These are phyloP conservation scores for Phortica magna DNA, from an alignment of 2,888 invertebrate species.

Conservation along the genomic window DNA sequence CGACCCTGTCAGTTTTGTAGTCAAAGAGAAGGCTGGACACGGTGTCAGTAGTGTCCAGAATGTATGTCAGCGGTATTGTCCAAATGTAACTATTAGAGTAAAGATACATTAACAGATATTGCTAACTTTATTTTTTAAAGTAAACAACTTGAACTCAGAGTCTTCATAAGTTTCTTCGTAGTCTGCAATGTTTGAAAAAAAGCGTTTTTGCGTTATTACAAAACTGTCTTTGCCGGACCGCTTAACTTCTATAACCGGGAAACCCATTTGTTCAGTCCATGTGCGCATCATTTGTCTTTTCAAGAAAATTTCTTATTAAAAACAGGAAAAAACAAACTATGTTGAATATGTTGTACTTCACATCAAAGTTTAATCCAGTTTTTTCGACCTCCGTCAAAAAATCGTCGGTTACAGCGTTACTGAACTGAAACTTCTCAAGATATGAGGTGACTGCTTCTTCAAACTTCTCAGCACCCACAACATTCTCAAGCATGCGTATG, in stretches of 20 bases:
- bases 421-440: constrained; percentile 83
- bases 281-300: constrained; percentile 85
- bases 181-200: constrained; percentile 83
- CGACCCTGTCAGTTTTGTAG: constrained; percentile 41
- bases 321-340: background rate
- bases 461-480: constrained; percentile 85
- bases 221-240: constrained; percentile 76
- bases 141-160: constrained; percentile 78
- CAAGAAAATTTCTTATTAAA: background rate
- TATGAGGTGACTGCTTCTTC: constrained; percentile 86
- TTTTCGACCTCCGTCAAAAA: constrained; percentile 81
- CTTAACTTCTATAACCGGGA: constrained; percentile 84
- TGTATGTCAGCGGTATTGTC: constrained; percentile 89
- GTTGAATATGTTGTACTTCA: constrained; percentile 64
- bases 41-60: constrained; percentile 79
- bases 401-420: constrained; percentile 89
- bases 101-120: constrained; percentile 44
- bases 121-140: background rate
- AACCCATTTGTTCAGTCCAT: constrained; percentile 93
- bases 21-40: constrained; percentile 69
- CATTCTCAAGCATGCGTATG: constrained; percentile 90
- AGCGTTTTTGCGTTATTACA: constrained; percentile 85
- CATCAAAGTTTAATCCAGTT: constrained; percentile 78
- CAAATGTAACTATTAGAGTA: constrained; percentile 84
- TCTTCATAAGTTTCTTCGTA: constrained; percentile 77